Conservation (phyloP, 1,140 invertebrate species). For the Acromyrmex heyeri region DNA sequence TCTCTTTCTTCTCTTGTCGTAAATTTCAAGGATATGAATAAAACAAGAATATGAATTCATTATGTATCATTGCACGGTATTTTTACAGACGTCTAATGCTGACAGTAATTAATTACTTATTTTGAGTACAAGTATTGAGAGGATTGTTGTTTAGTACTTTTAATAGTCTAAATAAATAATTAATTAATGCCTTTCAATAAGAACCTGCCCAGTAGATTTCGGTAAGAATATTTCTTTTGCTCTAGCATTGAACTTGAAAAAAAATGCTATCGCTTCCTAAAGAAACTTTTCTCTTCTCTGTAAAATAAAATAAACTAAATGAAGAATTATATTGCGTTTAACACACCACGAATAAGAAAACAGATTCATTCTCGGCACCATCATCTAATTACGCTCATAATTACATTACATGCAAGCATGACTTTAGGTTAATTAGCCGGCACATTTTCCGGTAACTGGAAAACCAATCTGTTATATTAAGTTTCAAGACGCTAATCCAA, state of each 20-base stretch:
- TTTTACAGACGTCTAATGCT: too few relatives aligned
- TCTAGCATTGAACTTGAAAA: not conserved
- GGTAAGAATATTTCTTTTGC: not conserved
- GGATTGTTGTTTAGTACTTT: too few relatives aligned
- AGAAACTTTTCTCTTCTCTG: not conserved
- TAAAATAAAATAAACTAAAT: not conserved
- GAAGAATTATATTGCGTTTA: not conserved
- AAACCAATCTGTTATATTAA: not conserved
- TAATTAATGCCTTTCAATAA: too few relatives aligned
- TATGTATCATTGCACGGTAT: too few relatives aligned
- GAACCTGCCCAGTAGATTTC: too few relatives aligned
- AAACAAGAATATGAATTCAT: not conserved
- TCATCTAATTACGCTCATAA: conserved; percentile 28
- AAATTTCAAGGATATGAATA: not conserved
- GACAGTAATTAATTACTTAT: too few relatives aligned
- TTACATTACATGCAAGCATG: not conserved
- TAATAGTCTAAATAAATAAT: too few relatives aligned
- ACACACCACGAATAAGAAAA: not conserved
- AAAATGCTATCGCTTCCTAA: not conserved
- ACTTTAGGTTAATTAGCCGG: not conserved
- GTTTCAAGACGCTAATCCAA: not conserved
- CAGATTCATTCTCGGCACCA: conserved; percentile 15
- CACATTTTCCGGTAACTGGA: not conserved
- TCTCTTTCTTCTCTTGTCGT: not conserved
- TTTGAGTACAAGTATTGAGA: too few relatives aligned